Conservation (phyloP, 2,113 vertebrate genomes). For the Montifringilla adamsi region DNA sequence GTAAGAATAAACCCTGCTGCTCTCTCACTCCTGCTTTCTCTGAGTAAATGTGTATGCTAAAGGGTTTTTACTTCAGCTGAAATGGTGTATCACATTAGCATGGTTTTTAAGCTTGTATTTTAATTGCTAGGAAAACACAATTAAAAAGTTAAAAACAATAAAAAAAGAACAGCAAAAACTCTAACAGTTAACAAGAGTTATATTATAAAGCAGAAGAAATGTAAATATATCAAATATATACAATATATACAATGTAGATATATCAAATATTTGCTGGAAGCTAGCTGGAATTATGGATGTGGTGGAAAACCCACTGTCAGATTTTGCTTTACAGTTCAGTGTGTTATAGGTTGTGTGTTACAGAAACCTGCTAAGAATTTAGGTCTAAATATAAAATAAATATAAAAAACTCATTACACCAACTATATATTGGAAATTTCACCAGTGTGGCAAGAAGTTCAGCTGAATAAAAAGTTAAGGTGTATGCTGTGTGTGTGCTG, state of each 20-base stretch:
- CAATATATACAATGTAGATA: neutral
- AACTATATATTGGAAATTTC: neutral
- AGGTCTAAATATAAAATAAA: conserved; percentile 14
- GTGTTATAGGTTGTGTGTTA: neutral
- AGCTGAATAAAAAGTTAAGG: neutral
- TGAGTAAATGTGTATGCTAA: neutral
- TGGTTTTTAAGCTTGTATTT: neutral
- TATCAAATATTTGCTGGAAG: neutral
- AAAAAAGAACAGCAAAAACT: neutral
- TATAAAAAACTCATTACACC: neutral
- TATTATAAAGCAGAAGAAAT: neutral
- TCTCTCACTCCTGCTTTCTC: neutral
- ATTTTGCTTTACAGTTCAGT: neutral
- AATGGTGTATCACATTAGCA: neutral
- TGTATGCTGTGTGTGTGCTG: neutral
- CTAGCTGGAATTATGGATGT: neutral
- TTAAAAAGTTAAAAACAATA: neutral
- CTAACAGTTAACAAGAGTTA: neutral
- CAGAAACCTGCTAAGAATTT: neutral
- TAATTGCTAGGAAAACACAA: neutral
- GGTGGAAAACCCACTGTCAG: neutral
- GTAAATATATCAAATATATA: neutral
- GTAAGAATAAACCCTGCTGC: neutral
- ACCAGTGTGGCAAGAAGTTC: neutral
- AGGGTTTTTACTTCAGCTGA: neutral